Percentiles rank a stretch among this genome's conserved stretches.
These are phyloP conservation scores for Leucophora obtusa DNA, from an alignment of 2,888 invertebrate species.

Conservation along the genomic window DNA sequence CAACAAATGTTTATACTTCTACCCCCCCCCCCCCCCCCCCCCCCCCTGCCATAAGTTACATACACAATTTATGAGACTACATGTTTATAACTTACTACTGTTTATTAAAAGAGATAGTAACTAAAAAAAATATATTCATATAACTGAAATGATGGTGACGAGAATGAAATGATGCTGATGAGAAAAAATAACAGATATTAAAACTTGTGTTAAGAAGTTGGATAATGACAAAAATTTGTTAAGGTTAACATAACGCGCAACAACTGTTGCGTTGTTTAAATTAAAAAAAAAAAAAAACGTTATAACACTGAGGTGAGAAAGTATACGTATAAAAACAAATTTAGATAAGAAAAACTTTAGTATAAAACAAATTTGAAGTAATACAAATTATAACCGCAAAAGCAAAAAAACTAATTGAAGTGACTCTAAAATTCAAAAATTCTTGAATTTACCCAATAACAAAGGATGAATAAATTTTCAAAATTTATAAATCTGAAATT, in stretches of 20 bases:
- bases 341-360: too few species aligned
- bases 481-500: too few species aligned
- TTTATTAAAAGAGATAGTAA: neutral
- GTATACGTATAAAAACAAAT: neutral
- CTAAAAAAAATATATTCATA: neutral
- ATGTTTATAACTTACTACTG: too few species aligned
- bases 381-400: too few species aligned
- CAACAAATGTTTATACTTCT: neutral
- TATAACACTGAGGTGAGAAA: neutral
- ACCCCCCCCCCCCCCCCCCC: too few species aligned
- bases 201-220: constrained; percentile 37
- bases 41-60: neutral
- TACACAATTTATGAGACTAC: neutral
- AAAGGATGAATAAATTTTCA: too few species aligned
- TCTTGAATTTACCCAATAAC: too few species aligned
- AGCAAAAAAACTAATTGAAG: too few species aligned
- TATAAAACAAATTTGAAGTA: too few species aligned
- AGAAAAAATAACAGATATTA: neutral
- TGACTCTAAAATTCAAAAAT: too few species aligned
- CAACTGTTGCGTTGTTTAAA: neutral
- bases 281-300: neutral
- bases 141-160: neutral
- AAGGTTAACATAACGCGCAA: neutral
- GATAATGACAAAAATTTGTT: constrained; percentile 24
- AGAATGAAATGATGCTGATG: neutral